Evolutionary conservation across 2,113 vertebrate species (phyloP).

Genomic region (Podarcis raffonei): DNA sequence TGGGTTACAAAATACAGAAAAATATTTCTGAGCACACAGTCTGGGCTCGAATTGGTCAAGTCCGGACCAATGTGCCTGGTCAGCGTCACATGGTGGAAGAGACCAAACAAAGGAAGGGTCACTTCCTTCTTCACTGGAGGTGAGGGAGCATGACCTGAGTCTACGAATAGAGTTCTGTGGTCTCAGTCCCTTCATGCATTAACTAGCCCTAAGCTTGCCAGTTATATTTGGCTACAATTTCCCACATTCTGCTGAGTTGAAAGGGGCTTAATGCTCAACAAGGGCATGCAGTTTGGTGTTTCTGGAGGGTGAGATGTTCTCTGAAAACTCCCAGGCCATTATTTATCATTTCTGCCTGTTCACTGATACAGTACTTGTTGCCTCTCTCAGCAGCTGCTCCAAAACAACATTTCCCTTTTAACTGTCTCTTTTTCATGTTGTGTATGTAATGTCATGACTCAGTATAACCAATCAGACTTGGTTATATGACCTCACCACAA

Average conservation of each 20-base stretch:
- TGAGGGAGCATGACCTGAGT: too few relatives aligned
- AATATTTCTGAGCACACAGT: too few relatives aligned
- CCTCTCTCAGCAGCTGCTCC: neutral
- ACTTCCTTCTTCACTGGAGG: too few relatives aligned
- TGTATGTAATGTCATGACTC: neutral
- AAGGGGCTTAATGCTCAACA: neutral
- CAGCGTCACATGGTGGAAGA: too few relatives aligned
- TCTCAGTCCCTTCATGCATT: too few relatives aligned
- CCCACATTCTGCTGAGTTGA: neutral
- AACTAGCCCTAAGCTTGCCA: too few relatives aligned
- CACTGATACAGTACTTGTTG: neutral
- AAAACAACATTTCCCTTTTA: neutral
- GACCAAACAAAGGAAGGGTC: too few relatives aligned
- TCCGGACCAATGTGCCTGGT: too few relatives aligned
- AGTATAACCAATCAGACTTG: neutral
- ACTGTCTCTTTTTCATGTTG: neutral
- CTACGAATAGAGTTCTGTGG: too few relatives aligned
- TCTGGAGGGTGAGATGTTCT: neutral
- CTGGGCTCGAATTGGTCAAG: too few relatives aligned
- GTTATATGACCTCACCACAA: rapidly evolving
- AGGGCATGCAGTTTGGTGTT: neutral
- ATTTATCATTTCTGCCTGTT: neutral
- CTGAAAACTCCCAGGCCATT: neutral
- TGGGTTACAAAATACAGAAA: too few relatives aligned
- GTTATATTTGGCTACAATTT: too few relatives aligned